Evolutionary conservation across 2,888 invertebrate species (phyloP).

Genomic region (Arrhopalites spinosus): DNA sequence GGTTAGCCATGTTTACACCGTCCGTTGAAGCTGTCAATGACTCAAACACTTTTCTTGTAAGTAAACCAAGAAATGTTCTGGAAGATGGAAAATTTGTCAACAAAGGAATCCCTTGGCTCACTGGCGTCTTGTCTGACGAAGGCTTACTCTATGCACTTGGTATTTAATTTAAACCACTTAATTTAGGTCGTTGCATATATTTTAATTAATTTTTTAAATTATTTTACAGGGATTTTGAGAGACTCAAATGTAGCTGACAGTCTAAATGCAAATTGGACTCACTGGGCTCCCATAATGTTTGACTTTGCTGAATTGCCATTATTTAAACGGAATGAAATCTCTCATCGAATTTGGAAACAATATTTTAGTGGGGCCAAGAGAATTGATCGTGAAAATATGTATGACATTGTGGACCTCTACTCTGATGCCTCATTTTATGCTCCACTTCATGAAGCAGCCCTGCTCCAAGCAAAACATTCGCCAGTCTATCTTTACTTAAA

Average conservation of each 20-base stretch:
- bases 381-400: slow-evolving; percentile 36
- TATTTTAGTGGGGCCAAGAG: slow-evolving; percentile 40
- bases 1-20: slow-evolving; percentile 48
- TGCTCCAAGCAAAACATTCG: slow-evolving; percentile 46
- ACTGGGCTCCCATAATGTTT: slow-evolving; percentile 45
- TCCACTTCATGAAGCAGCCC: slow-evolving; percentile 44
- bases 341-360: slow-evolving; percentile 40
- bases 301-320: slow-evolving; percentile 32
- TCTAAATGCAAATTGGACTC: slow-evolving; percentile 35
- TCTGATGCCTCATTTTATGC: slow-evolving; percentile 51
- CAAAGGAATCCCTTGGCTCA: slow-evolving; percentile 45
- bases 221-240: slow-evolving; percentile 27
- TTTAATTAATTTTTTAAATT: too few relatives aligned
- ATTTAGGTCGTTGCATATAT: too few relatives aligned
- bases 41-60: slow-evolving; percentile 42
- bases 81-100: slow-evolving; percentile 43
- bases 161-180: slow-evolving; percentile 11
- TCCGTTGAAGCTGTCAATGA: slow-evolving; percentile 45
- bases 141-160: slow-evolving; percentile 50
- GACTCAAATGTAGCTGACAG: slow-evolving; percentile 22
- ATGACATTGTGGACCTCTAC: slow-evolving; percentile 45
- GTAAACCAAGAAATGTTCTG: slow-evolving; percentile 45
- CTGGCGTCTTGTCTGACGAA: slow-evolving; percentile 51
- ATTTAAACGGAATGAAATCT: slow-evolving; percentile 34
- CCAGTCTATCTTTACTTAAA: slow-evolving; percentile 48